Evolutionary conservation across 2,113 vertebrate species (phyloP).

Genomic region (Zingel zingel): DNA sequence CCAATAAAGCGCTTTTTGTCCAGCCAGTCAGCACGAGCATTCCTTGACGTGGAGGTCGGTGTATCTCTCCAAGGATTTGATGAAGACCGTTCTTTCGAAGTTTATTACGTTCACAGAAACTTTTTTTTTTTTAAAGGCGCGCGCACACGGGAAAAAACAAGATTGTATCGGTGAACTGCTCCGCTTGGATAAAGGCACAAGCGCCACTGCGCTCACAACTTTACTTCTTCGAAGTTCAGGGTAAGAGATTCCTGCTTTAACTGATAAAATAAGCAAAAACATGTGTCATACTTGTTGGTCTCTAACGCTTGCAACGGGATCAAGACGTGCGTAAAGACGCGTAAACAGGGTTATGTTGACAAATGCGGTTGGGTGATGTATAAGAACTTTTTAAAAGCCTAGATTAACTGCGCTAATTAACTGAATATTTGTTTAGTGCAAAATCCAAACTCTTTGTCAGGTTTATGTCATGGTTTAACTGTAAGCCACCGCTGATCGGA

Average conservation of each 20-base stretch:
- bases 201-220: slow-evolving; percentile 50
- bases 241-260: slow-evolving; percentile 58
- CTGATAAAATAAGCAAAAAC: not conserved
- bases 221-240: slow-evolving; percentile 44
- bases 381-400: not conserved
- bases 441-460: not conserved
- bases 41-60: slow-evolving; percentile 73
- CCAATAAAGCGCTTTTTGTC: slow-evolving; percentile 81
- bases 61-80: slow-evolving; percentile 66
- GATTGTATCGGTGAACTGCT: slow-evolving; percentile 35
- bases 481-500: not conserved
- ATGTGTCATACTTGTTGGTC: not conserved
- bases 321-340: slow-evolving; percentile 16
- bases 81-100: slow-evolving; percentile 35
- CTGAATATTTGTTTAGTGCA: not conserved
- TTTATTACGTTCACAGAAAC: slow-evolving; percentile 10
- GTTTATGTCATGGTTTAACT: not conserved
- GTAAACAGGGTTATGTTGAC: not conserved
- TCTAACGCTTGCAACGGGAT: not conserved
- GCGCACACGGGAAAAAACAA: slow-evolving; percentile 40
- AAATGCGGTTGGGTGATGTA: not conserved
- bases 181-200: slow-evolving; percentile 53
- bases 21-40: slow-evolving; percentile 70
- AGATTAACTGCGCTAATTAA: not conserved
- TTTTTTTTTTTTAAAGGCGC: slow-evolving; percentile 15